Base-by-base conservation (phyloP, 1,140 invertebrate genomes). In the Reticulitermes speratus region DNA sequence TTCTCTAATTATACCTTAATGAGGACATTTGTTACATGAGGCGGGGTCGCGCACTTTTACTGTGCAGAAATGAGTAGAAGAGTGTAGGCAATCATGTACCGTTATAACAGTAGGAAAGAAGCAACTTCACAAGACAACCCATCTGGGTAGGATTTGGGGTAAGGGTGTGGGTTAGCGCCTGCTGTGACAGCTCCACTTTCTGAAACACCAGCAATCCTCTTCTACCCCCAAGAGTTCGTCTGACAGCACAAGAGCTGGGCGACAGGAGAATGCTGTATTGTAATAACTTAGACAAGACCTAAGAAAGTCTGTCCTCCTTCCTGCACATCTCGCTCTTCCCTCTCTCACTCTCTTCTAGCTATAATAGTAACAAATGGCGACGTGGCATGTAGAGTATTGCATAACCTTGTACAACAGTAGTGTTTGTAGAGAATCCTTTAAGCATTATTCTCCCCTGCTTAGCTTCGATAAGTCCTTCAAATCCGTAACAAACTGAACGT, bases 351-450 rank as follows among this genome's bases (percentile, higher is more conserved):
- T 30, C 65, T 30, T 14, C 16, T 75, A 2, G 65, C 65, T 25
- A 30, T 75, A 75, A 75, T 75, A 75, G 65, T 30, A 30, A 75
- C 65, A 75, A 25, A 75, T 75, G 65, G 65, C 65, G 65, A 75
- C n/a, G n/a, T 75, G 65, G n/a, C 65, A 30, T 75, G 16, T 30
- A n/a, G n/a, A 75, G 65, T 30, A 75, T 75, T 30, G n/a, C 14
- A 30, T 75, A 75, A 75, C 14, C 65, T 75, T 25, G 59, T 23
- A 38, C 5, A 59, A 8, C 16, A 25, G 25, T 25, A 75, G 65
- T 75, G n/a, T 30, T 75, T 75, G 9, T 30, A 30, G 25, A 30
- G 65, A 75, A n/a, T n/a, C 65, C 59, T 65, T 23, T 65, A n/a
- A 12, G 21, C 59, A 19, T n/a, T 65, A 23, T 65, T 19, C 59